phyloP scores from a whole-genome alignment of 2,797 vertebrate species.

The Neomorphus geoffroyi region DNA sequence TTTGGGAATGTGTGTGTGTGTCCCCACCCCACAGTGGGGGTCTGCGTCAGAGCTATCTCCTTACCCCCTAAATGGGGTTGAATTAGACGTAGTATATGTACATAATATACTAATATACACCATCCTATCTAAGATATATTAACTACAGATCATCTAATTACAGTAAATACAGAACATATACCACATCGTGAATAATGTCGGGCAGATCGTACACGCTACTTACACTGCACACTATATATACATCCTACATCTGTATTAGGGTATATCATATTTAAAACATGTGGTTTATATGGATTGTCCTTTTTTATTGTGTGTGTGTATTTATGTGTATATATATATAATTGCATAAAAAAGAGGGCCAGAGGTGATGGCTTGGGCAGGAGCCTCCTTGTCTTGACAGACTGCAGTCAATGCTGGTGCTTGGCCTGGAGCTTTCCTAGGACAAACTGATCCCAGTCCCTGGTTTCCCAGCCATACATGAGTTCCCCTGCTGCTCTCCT shows the following conservation, averaged over 20 bases:
- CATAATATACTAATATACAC: background rate
- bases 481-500: background rate
- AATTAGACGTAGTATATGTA: background rate
- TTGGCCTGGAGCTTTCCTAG: background rate
- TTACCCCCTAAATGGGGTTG: too few species aligned
- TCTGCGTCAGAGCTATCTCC: too few species aligned
- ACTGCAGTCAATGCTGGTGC: accelerated
- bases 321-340: too few species aligned
- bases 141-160: background rate
- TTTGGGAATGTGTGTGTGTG: too few species aligned
- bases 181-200: too few species aligned
- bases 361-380: background rate
- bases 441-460: background rate
- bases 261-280: too few species aligned
- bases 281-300: too few species aligned
- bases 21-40: too few species aligned
- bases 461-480: too few species aligned
- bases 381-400: background rate
- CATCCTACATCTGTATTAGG: too few species aligned
- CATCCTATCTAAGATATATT: background rate
- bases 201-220: background rate
- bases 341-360: background rate
- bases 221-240: background rate
- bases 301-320: too few species aligned
- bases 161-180: background rate